Evolutionary conservation across 2,888 invertebrate genomes (phyloP).

Genomic region (Orthosia cruda): DNA sequence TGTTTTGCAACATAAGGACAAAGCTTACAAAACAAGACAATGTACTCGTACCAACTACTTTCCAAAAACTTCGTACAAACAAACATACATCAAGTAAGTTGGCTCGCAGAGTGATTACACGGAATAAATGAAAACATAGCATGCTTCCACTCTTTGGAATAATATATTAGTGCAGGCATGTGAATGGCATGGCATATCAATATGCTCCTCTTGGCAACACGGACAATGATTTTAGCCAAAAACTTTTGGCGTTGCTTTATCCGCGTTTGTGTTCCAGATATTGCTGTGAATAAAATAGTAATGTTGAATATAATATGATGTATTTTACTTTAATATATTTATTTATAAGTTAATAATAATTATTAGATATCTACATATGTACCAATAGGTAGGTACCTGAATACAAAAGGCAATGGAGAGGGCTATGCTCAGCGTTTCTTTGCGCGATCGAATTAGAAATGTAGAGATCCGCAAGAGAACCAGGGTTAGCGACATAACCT

Average conservation of each 20-base stretch:
- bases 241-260: constrained; percentile 63
- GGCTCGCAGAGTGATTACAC: constrained; percentile 51
- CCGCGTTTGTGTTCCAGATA: constrained; percentile 40
- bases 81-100: constrained; percentile 40
- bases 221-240: constrained; percentile 66
- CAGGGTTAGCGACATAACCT: too few relatives aligned
- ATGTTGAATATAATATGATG: constrained; percentile 1
- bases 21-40: too few relatives aligned
- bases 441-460: too few relatives aligned
- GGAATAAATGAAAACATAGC: constrained; percentile 54
- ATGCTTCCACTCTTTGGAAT: constrained; percentile 25
- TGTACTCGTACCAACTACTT: too few relatives aligned
- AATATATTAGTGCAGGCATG: constrained; percentile 43
- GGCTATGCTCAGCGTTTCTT: too few relatives aligned
- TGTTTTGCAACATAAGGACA: background rate
- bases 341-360: too few relatives aligned
- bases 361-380: too few relatives aligned
- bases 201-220: constrained; percentile 61
- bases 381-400: too few relatives aligned
- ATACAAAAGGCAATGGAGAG: too few relatives aligned
- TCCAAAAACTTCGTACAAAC: constrained; percentile 44
- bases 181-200: too few relatives aligned
- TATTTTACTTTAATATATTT: background rate
- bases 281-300: constrained; percentile 26
- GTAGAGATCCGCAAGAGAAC: too few relatives aligned